Evolutionary conservation across 2,888 invertebrate genomes (phyloP).

Genomic region (Cordilura impudica): DNA sequence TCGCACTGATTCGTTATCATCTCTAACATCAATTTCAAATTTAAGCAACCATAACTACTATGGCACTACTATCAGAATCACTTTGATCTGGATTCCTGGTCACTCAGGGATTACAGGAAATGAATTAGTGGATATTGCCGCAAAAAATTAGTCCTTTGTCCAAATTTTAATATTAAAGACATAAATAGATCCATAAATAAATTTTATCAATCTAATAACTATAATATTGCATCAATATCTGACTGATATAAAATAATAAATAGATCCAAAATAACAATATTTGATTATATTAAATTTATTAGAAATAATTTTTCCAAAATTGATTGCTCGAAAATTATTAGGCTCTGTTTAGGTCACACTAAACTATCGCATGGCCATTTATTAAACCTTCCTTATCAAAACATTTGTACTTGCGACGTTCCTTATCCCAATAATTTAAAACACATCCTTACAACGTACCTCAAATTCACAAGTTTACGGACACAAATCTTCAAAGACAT

Average conservation of each 20-base stretch:
- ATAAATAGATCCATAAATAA: background rate
- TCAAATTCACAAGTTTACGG: background rate
- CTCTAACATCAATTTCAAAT: background rate
- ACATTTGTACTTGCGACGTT: background rate
- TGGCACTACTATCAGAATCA: background rate
- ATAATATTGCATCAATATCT: no score
- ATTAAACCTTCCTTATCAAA: background rate
- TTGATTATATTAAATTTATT: background rate
- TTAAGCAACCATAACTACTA: background rate
- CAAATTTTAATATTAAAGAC: background rate
- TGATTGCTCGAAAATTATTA: background rate
- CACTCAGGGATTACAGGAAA: constrained; percentile 1
- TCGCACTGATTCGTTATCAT: background rate
- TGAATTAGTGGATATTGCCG: background rate
- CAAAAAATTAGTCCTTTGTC: background rate
- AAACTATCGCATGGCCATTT: background rate
- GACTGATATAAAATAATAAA: background rate
- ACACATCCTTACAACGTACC: background rate
- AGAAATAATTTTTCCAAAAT: background rate
- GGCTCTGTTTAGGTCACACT: background rate
- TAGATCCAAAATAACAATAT: background rate
- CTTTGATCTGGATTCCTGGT: background rate
- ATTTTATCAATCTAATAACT: background rate
- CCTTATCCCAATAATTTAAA: background rate
- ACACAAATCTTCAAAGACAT: background rate